Conservation (phyloP, 23 tunicate species). For the Styela plicata region DNA sequence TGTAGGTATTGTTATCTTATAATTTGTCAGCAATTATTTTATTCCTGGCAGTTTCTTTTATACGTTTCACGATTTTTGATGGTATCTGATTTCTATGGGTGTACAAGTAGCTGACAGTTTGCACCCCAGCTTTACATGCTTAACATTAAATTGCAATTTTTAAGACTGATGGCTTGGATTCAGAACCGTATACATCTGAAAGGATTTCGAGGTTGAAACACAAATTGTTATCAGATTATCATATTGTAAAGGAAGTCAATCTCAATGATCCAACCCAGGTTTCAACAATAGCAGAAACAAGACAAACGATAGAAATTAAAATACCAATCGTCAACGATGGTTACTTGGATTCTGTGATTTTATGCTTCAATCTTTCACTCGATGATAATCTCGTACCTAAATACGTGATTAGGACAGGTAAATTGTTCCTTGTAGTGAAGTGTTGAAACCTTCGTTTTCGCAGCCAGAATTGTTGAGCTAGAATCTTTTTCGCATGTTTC, state of each 20-base stretch:
- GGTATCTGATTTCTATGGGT: too few species aligned
- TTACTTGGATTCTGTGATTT: slow-evolving; percentile 40
- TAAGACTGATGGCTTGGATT: background rate
- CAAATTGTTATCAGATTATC: slow-evolving; percentile 31
- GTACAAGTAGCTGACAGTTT: too few species aligned
- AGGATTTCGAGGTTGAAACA: slow-evolving; percentile 25
- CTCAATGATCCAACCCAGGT: slow-evolving; percentile 53
- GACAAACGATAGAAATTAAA: slow-evolving; percentile 3
- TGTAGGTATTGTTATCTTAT: background rate
- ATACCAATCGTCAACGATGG: slow-evolving; percentile 24
- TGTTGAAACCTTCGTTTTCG: too few species aligned
- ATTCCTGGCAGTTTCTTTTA: too few species aligned
- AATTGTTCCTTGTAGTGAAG: too few species aligned
- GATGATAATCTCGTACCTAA: background rate
- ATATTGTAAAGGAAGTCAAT: slow-evolving; percentile 28
- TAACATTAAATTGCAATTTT: too few species aligned
- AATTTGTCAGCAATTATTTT: too few species aligned
- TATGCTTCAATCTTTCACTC: slow-evolving; percentile 65
- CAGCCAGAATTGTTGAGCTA: too few species aligned
- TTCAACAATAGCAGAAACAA: slow-evolving; percentile 33
- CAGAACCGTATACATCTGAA: slow-evolving; percentile 88
- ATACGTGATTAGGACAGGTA: background rate
- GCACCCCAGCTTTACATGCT: too few species aligned
- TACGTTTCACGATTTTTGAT: too few species aligned
- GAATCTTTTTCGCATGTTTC: too few species aligned